Base-by-base conservation (phyloP, 2,888 invertebrate genomes). In the Aphodius sticticus region DNA sequence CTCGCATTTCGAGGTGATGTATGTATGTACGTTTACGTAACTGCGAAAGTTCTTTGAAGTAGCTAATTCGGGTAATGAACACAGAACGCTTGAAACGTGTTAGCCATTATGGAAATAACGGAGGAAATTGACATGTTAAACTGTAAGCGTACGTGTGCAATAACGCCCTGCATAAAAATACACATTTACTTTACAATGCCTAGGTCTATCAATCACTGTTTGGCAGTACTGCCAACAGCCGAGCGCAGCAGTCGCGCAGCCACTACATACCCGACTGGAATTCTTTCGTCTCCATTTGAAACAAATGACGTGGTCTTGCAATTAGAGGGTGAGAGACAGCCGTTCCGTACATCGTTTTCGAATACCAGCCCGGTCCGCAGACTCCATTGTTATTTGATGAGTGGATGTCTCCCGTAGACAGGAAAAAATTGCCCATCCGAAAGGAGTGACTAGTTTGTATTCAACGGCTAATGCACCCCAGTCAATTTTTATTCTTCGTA, bases 251-350 rank as follows among this genome's bases (percentile, higher is more conserved):
- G 75, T 74, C 74, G 69, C 77, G 53, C 53, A 53, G 53, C 53
- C 1, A 53, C 53, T 5, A 12, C 53, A 53, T 53, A 53, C 53
- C 53, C 53, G 7, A 12, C 12, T 53, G 53, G 12, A 53, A 69
- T 78, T 69, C 75, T 78, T 78, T 78, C 69, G n/a, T 16, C 75
- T 69, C 75, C 76, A 75, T 78, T 78, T 53, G 38, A 37, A 75
- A 78, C 78, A 78, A 78, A 78, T 69, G 78, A 75, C 78, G 78
- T 78, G 69, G 37, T 16, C 69, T 75, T 16, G 75, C 76, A 75
- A 78, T 78, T 78, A 78, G 69, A 76, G 78, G 78, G 78, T 70
- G 75, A 69, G 70, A 77, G 77, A 77, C 37, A 77, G 70, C 70
- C 16, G 16, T 15, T 70, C n/a, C 36, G 15, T 72, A 38, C 71